These are phyloP conservation scores for Alloscopus bannaensis DNA, from an alignment of 2,888 invertebrate genomes.

Conservation along the genomic window DNA sequence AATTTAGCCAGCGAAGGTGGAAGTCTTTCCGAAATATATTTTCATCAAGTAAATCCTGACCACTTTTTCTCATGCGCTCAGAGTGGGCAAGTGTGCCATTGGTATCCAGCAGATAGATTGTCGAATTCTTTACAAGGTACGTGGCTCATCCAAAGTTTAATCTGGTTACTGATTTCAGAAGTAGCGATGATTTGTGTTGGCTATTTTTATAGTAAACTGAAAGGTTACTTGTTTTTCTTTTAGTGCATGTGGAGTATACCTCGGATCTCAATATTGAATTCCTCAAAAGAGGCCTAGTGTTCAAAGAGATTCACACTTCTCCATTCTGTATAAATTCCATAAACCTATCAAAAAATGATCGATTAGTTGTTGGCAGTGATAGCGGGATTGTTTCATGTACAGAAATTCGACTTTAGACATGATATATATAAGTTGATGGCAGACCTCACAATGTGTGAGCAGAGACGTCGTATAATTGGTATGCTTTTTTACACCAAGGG, in stretches of 20 bases:
- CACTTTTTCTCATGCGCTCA: slow-evolving; percentile 71
- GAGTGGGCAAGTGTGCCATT: slow-evolving; percentile 68
- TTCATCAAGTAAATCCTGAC: slow-evolving; percentile 71
- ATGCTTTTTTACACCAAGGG: too few species aligned
- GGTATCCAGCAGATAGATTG: slow-evolving; percentile 67
- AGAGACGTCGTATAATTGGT: neutral
- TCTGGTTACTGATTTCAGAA: slow-evolving; percentile 5
- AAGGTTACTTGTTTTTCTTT: slow-evolving; percentile 9
- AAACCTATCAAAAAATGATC: slow-evolving; percentile 69
- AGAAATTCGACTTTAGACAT: slow-evolving; percentile 51
- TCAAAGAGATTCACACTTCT: slow-evolving; percentile 66
- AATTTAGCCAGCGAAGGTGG: slow-evolving; percentile 68
- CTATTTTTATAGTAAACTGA: neutral
- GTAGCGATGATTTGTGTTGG: neutral
- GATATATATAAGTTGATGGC: neutral
- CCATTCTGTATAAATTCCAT: slow-evolving; percentile 71
- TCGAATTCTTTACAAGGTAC: slow-evolving; percentile 52
- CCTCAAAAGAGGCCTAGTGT: slow-evolving; percentile 66
- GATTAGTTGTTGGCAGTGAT: slow-evolving; percentile 71
- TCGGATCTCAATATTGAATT: slow-evolving; percentile 71
- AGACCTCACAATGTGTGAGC: neutral
- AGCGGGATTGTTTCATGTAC: slow-evolving; percentile 68
- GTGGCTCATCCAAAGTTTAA: neutral
- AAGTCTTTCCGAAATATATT: slow-evolving; percentile 69
- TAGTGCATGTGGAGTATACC: slow-evolving; percentile 58